Base-by-base conservation (phyloP, 2,888 invertebrate genomes). In the Drosophila testacea region DNA sequence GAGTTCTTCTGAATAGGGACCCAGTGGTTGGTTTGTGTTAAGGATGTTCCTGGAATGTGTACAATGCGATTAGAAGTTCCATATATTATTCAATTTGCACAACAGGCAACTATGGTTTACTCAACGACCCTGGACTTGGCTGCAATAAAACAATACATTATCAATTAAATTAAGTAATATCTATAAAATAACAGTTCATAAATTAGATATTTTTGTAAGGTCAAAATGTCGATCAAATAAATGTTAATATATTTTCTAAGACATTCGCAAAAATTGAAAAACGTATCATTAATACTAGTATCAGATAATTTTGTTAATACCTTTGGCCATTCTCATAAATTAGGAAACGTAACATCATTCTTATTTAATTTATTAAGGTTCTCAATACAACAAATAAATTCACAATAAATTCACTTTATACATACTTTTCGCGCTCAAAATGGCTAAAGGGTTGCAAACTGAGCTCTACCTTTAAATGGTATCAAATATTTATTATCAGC, bases 1-100 rank as follows among this genome's bases (percentile, higher is more conserved):
- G 28, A 22, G 28, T 39, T 6, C 9, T 2, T 32, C 7, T 32
- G 32, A 7, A 32, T 32, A 9, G 32, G 42, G 28, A 32, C 6
- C 28, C 7, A 4, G 16, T 36, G 48, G 39, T 27, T 56, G 47
- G 56, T 39, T 52, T 46, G 68, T 47, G 50, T 39, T 38, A 50
- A 46, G 42, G 46, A 61, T 41, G 46, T 44, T 51, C 47, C 57
- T 68, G 52, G 68, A 73, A 69, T 71, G 68, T 55, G 67, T 39
- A 55, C 51, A 69, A 69, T 69, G 68, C 68, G 66, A 78, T 79
- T 72, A 77, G 69, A 61, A 46, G 32, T 52, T 27, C 51, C 69
- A 77, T 73, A 71, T 59, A 68, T 81, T 82, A 86, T 88, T 85
- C 78, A 88, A 83, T 85, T 85, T 83, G 54, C 67, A 41, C 67